Evolutionary conservation across 30 jellyfish, hydroid and myxozoan species (phyloP), one percentile per base, ranked within the genome.

Genomic region (Nemopilema nomurai): DNA sequence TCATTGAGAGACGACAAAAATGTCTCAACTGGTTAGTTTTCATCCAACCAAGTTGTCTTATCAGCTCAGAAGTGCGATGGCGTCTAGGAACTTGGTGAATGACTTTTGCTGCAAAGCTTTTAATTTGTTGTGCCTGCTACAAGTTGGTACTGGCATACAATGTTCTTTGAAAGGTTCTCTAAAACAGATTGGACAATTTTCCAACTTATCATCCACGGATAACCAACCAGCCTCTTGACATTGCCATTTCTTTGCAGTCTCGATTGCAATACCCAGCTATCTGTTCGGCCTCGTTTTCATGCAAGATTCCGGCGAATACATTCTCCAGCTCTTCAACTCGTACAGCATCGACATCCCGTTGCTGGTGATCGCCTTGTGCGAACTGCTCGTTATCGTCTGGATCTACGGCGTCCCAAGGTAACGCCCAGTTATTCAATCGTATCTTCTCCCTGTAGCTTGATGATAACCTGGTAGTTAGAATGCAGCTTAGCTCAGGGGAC

Each of bases 381-480:
- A 92, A 52, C 50, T 92, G 65, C 21, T 92, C 0, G 72, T 76
- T 63, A 63, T 92, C 64, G 87, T 79, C 1, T 87, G 87, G 87
- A 27, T 87, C 49, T 92, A 92, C 71, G 98, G 98, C 3, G 72
- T 92, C 18, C 78, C 89, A n/a, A 92, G 91, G 98, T 91, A 71
- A 79, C 23, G 33, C 72, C 1, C n/a, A 32, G 1, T n/a, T n/a
- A n/a, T n/a, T n/a, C n/a, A n/a, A n/a, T n/a, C n/a, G n/a, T n/a
- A n/a, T n/a, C n/a, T n/a, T n/a, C n/a, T n/a, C n/a, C n/a, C n/a
- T n/a, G n/a, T n/a, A n/a, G n/a, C n/a, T n/a, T n/a, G n/a, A n/a
- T n/a, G n/a, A n/a, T n/a, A n/a, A n/a, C n/a, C n/a, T n/a, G n/a
- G n/a, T n/a, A n/a, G n/a, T n/a, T n/a, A n/a, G n/a, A n/a, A n/a